A percentile compares a stretch with the other conserved stretches of the same genome.
These are phyloP conservation scores for Atopsyche davidsoni DNA, from an alignment of 1,140 invertebrate genomes.

Conservation along the genomic window DNA sequence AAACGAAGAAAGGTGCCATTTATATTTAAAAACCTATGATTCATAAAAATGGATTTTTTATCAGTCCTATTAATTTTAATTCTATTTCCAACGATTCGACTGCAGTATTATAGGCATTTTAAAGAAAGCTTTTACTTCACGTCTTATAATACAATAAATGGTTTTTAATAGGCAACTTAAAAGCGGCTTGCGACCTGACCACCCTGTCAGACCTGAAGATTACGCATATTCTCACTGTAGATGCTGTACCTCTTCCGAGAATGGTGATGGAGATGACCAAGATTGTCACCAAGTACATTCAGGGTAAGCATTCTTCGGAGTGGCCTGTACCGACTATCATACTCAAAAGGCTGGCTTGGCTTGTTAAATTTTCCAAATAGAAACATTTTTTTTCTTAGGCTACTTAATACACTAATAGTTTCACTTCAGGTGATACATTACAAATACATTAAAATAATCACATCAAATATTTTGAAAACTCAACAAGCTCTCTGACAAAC, in stretches of 20 bases:
- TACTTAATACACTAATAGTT: no score
- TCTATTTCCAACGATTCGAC: conserved; percentile 12
- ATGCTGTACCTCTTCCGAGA: conserved; percentile 72
- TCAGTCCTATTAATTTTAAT: conserved; percentile 7
- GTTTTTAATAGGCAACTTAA: conserved; percentile 59
- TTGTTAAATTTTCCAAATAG: no score
- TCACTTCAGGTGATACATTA: no score
- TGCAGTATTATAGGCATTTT: not conserved
- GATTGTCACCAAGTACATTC: conserved; percentile 67
- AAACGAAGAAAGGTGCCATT: not conserved
- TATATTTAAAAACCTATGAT: conserved; percentile 2
- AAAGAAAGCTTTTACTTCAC: not conserved
- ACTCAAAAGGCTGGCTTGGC: no score
- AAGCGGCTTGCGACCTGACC: conserved; percentile 67
- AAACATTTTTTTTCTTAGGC: no score
- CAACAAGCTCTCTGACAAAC: no score
- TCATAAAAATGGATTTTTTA: conserved; percentile 10
- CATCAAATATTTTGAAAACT: no score
- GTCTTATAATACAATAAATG: not conserved
- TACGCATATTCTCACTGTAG: conserved; percentile 72
- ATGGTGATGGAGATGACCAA: conserved; percentile 61
- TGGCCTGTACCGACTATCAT: no score
- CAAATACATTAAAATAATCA: no score
- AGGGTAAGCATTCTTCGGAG: conserved; percentile 59
- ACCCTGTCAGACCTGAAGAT: conserved; percentile 61